Evolutionary conservation across 2,113 vertebrate species (phyloP), one percentile per base, ranked within the genome.

Genomic region (Pygoscelis antarcticus): DNA sequence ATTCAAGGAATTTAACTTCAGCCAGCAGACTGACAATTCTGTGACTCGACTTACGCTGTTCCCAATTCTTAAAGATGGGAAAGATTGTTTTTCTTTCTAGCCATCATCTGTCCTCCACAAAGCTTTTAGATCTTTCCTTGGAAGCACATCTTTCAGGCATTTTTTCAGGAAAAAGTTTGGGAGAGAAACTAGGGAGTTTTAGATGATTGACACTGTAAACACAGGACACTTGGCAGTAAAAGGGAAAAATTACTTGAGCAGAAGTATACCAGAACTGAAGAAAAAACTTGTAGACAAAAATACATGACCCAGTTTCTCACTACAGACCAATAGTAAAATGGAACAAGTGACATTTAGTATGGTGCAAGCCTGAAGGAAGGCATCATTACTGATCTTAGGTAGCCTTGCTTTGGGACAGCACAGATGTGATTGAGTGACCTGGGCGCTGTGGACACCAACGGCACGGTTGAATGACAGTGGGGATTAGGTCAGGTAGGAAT

Each of bases 401-500:
- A 90, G 29, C 16, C 1, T 11, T 49, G 80, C 25, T 74, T n/a
- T 36, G 34, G 69, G 34, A 40, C 21, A 81, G 16, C 42, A 81
- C 4, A 15, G 46, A 36, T 6, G 22, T 30, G 27, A 57, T 3
- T 1, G 1, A 60, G 61, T 13, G 18, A 60, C 29, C 29, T 32
- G 6, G 8, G 23, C 27, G n/a, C 19, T 51, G 22, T 6, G 22
- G 44, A 19, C 36, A 47, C 6, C 0, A 0, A 34, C 2, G 26
- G 66, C 58, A n/a, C 21, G 13, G 6, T 5, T 34, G 25, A 20
- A 29, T 42, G 32, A 32, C 40, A 29, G 10, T 8, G 23, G 5
- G 3, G 12, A 80, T 61, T 40, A 44, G 13, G 36, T 44, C 86
- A 72, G 34, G 15, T 10, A 36, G 17, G 32, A 91, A 74, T 1